Base-by-base conservation (phyloP, 1,140 invertebrate species). In the Agrypnia vestita region DNA sequence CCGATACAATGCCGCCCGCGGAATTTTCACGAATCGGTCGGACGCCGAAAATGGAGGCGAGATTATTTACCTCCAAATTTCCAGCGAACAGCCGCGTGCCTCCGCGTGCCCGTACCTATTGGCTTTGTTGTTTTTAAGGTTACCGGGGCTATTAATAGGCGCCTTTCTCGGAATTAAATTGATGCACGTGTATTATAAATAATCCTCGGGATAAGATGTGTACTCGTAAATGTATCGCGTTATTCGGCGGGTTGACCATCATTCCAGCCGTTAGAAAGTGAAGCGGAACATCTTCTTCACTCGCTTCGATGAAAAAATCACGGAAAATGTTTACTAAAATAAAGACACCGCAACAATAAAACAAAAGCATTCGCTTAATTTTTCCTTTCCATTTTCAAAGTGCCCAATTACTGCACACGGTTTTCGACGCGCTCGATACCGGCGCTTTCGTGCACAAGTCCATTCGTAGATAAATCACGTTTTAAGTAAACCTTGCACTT, bases 121-220 rank as follows among this genome's bases (percentile, higher is more conserved):
- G 21, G 67, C 67, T 71, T 71, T 71, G 67, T 71, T 71, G 67
- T 71, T 71, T 71, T 71, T 71, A 71, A 71, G 67, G 67, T 71
- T 71, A 71, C 21, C 62, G n/a, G 1, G 49, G 49, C 19, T 71
- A 71, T 51, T 49, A 71, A 71, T 71, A 71, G 67, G 13, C 25
- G 7, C 43, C 13, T 49, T 71, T 71, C 67, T 71, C 15, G 46
- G 67, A 51, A 71, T 49, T 25, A 71, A 71, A 71, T 71, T 71
- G 46, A 71, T 53, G 67, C 46, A 51, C 47, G 67, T n/a, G 67
- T 19, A 71, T 17, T 71, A 71, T 71, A 51, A 71, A 71, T 71
- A 51, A 51, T 71, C 46, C 67, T 9, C 67, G 19, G n/a, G 44
- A 35, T 44, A 67, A 15, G 13, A n/a, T 67, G 25, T 35, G 25